These are phyloP conservation scores for Glyphotaelius pellucidus DNA, from an alignment of 2,888 invertebrate genomes.

Conservation along the genomic window DNA sequence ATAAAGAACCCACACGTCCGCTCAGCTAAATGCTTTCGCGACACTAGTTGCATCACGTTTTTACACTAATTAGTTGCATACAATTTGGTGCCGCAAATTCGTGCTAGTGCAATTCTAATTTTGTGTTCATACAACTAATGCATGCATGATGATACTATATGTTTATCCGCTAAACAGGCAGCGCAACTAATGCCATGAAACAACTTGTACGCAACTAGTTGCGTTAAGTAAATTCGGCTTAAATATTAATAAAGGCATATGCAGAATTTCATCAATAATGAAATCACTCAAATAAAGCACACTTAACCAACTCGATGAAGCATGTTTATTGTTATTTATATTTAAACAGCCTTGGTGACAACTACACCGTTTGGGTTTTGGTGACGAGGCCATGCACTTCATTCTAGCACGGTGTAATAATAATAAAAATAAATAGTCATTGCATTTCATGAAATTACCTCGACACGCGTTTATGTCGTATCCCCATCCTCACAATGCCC, in stretches of 20 bases:
- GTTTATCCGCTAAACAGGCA: too few relatives aligned
- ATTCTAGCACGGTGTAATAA: background rate
- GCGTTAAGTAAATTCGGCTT: too few relatives aligned
- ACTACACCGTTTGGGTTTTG: background rate
- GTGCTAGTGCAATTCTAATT: too few relatives aligned
- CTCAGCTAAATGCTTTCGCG: too few relatives aligned
- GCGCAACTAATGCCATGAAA: too few relatives aligned
- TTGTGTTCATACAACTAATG: too few relatives aligned
- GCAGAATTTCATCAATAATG: background rate
- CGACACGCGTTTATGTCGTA: background rate
- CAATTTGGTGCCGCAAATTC: too few relatives aligned
- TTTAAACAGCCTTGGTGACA: background rate
- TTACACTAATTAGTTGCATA: too few relatives aligned
- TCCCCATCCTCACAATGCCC: background rate
- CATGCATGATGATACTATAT: too few relatives aligned
- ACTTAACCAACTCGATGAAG: background rate
- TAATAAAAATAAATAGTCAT: background rate
- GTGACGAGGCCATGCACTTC: background rate
- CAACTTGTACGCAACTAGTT: too few relatives aligned
- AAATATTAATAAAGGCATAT: background rate
- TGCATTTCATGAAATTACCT: background rate
- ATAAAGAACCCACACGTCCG: too few relatives aligned
- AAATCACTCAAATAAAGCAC: background rate
- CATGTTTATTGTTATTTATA: background rate
- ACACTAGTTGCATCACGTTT: too few relatives aligned